These are phyloP conservation scores for Heliconius ismenius DNA, from an alignment of 2,888 invertebrate genomes.

Conservation along the genomic window DNA sequence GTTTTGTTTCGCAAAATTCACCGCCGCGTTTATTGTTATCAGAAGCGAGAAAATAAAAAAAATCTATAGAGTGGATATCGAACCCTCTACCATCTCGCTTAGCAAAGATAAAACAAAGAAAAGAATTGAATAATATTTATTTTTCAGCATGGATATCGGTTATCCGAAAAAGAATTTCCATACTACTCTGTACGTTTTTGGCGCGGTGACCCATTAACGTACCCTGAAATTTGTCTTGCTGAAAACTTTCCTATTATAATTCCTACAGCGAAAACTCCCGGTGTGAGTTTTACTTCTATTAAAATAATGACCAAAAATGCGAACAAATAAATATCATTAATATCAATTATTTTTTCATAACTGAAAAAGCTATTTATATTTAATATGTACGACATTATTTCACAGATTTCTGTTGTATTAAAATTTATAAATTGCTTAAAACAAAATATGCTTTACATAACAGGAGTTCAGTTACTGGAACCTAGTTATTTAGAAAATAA, in stretches of 20 bases:
- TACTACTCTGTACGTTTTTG: conserved; percentile 70
- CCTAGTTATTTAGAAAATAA: conserved; percentile 39
- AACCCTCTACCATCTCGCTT: too few relatives aligned
- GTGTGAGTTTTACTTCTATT: conserved; percentile 53
- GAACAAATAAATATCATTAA: neutral
- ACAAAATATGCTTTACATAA: conserved; percentile 58
- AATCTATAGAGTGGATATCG: too few relatives aligned
- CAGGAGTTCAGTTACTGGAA: conserved; percentile 53
- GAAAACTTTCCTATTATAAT: conserved; percentile 65
- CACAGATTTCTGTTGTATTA: conserved; percentile 56
- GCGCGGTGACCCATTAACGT: conserved; percentile 73
- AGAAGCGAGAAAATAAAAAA: too few relatives aligned
- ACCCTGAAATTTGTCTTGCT: conserved; percentile 66
- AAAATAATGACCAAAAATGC: neutral
- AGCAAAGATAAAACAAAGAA: too few relatives aligned
- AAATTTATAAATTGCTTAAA: conserved; percentile 61
- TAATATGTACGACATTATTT: conserved; percentile 33
- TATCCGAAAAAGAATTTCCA: conserved; percentile 63
- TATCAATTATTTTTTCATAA: neutral
- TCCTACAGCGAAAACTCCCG: conserved; percentile 59
- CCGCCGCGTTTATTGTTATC: too few relatives aligned
- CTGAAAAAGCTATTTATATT: neutral
- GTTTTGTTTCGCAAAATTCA: too few relatives aligned
- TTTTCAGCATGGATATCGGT: conserved; percentile 69
- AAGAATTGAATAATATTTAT: neutral